Conservation (phyloP, 2,797 vertebrate genomes). For the Neosilurus mollespiculum region DNA sequence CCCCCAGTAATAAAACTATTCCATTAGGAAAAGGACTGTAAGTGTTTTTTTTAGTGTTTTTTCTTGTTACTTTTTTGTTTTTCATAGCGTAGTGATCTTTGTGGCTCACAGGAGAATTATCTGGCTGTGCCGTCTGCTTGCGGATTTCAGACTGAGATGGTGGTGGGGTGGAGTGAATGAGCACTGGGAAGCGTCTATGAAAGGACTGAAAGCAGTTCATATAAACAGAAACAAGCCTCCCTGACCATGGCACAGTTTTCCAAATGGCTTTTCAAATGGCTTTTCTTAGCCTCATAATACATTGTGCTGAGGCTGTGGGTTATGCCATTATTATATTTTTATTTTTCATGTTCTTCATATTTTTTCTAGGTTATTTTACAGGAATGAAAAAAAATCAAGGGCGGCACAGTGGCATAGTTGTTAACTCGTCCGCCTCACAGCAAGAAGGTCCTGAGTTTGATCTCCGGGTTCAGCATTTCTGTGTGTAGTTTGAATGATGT, state of each 20-base stretch:
- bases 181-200: neutral
- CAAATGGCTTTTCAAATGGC: neutral
- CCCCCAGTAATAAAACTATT: no score
- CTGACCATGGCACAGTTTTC: neutral
- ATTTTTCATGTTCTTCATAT: neutral
- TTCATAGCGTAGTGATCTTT: neutral
- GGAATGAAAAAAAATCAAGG: neutral
- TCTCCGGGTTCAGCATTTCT: no score
- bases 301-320: neutral
- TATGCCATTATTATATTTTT: neutral
- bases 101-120: neutral
- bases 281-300: neutral
- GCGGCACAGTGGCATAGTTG: neutral
- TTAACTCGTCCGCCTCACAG: no score
- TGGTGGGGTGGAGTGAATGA: neutral
- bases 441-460: no score
- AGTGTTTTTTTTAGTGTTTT: no score
- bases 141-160: conserved; percentile 10
- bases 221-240: neutral
- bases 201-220: neutral
- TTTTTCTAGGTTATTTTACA: neutral
- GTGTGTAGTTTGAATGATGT: no score
- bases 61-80: neutral
- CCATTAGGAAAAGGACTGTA: no score
- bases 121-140: neutral